Conservation (phyloP, 2,888 invertebrate species). For the Thereva nobilitata region DNA sequence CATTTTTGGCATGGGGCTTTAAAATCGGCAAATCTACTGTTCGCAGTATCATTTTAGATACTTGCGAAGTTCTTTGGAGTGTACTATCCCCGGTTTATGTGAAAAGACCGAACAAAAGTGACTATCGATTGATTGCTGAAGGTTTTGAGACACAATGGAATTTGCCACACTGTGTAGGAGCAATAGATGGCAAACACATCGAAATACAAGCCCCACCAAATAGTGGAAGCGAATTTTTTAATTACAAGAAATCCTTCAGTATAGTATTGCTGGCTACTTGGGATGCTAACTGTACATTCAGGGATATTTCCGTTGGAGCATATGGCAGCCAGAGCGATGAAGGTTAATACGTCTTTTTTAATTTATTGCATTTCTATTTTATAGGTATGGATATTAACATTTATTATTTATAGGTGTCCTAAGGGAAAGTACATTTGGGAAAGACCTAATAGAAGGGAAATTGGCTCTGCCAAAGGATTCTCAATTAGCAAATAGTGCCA, state of each 20-base stretch:
- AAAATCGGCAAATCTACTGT: slow-evolving; percentile 37
- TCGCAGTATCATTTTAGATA: slow-evolving; percentile 35
- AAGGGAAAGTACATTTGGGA: too few relatives aligned
- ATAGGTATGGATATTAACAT: not conserved
- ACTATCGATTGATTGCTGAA: slow-evolving; percentile 2
- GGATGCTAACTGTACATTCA: too few relatives aligned
- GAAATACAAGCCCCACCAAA: slow-evolving; percentile 45
- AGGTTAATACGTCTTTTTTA: too few relatives aligned
- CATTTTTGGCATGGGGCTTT: slow-evolving; percentile 29
- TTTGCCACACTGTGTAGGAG: slow-evolving; percentile 47
- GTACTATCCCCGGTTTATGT: slow-evolving; percentile 22
- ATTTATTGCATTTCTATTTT: too few relatives aligned
- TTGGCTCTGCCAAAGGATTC: too few relatives aligned
- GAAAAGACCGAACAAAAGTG: slow-evolving; percentile 12
- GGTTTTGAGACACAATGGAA: slow-evolving; percentile 40
- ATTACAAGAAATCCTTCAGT: slow-evolving; percentile 49
- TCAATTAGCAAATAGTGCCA: too few relatives aligned
- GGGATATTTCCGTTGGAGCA: too few relatives aligned
- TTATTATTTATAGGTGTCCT: not conserved
- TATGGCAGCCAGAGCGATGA: not conserved
- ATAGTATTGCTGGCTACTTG: too few relatives aligned
- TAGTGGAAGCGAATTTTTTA: slow-evolving; percentile 46
- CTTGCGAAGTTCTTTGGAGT: slow-evolving; percentile 35
- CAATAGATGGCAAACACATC: slow-evolving; percentile 48
- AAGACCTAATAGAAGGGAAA: too few relatives aligned